Conservation (phyloP, 2,888 invertebrate genomes). For the Nomada hirtipes region DNA sequence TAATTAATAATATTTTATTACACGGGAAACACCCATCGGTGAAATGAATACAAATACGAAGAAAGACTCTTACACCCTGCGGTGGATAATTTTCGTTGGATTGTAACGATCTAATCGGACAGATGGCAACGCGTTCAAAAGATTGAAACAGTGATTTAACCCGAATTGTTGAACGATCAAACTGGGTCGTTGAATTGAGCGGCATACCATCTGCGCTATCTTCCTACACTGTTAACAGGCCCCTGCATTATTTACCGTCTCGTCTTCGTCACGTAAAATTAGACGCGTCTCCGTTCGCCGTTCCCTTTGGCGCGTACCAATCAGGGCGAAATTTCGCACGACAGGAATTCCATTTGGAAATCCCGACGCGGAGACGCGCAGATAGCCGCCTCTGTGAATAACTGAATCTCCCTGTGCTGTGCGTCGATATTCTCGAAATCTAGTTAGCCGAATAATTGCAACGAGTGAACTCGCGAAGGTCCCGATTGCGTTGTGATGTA, state of each 20-base stretch:
- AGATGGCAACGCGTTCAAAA: neutral
- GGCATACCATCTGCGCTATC: neutral
- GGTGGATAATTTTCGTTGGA: too few relatives aligned
- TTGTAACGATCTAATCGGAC: too few relatives aligned
- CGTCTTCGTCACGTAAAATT: conserved; percentile 49
- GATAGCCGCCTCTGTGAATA: conserved; percentile 44
- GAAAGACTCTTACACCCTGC: too few relatives aligned
- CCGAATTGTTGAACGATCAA: conserved; percentile 4
- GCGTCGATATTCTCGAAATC: conserved; percentile 19
- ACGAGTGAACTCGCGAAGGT: conserved; percentile 21
- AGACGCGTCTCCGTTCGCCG: conserved; percentile 48
- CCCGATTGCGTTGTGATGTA: neutral
- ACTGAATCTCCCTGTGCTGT: conserved; percentile 7
- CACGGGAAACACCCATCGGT: too few relatives aligned
- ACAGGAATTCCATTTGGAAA: conserved; percentile 54
- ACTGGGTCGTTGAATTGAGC: conserved; percentile 22
- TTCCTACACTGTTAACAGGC: neutral
- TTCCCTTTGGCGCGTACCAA: conserved; percentile 61
- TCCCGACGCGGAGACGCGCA: conserved; percentile 16
- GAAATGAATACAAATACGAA: too few relatives aligned
- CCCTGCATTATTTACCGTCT: conserved; percentile 45
- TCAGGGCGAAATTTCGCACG: conserved; percentile 57
- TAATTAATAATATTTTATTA: too few relatives aligned
- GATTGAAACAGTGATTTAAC: neutral
- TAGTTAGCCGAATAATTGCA: conserved; percentile 18